These are phyloP conservation scores for Onchidella celtica DNA, from an alignment of 2,888 invertebrate genomes.

Conservation along the genomic window DNA sequence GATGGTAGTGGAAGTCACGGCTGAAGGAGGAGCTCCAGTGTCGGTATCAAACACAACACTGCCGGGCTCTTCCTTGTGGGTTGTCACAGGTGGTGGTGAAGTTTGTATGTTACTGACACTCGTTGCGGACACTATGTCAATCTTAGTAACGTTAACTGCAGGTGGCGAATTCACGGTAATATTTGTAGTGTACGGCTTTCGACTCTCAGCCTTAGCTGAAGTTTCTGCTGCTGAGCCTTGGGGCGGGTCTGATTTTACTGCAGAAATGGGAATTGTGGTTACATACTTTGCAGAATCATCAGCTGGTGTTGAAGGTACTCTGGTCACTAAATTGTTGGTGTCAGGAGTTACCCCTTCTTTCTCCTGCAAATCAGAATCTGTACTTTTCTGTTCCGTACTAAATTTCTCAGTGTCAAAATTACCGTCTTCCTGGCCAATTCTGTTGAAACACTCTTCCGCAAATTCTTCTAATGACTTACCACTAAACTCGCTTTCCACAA, in stretches of 20 bases:
- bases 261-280: constrained; percentile 35
- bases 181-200: background rate
- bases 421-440: background rate
- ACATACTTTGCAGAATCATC: constrained; percentile 39
- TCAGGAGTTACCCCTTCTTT: background rate
- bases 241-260: background rate
- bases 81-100: background rate
- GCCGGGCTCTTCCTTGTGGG: background rate
- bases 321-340: background rate
- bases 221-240: background rate
- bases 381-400: background rate
- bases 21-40: background rate
- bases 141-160: constrained; percentile 1
- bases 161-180: constrained; percentile 12
- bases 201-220: background rate
- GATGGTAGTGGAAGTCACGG: background rate
- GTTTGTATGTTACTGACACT: background rate
- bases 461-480: constrained; percentile 1
- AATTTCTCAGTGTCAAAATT: too few relatives aligned
- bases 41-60: background rate
- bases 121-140: background rate
- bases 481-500: constrained; percentile 11
- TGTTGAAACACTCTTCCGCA: constrained; percentile 22
- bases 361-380: background rate
- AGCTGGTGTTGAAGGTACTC: background rate